Conservation (phyloP, 2,113 vertebrate species). For the Notiomystis cincta region DNA sequence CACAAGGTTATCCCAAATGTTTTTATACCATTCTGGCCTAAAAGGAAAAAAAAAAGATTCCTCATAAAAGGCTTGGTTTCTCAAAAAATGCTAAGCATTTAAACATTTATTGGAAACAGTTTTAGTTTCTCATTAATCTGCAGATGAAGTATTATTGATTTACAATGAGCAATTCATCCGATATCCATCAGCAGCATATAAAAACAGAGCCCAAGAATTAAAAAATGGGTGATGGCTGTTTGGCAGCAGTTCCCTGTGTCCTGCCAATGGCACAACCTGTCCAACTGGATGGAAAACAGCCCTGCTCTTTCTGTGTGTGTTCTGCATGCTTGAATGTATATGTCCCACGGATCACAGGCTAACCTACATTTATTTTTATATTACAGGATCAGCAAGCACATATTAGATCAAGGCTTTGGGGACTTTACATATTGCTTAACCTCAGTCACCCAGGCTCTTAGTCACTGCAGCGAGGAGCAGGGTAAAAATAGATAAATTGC, state of each 20-base stretch:
- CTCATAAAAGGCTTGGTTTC: slow-evolving; percentile 65
- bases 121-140: slow-evolving; percentile 67
- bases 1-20: slow-evolving; percentile 53
- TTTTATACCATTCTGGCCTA: slow-evolving; percentile 40
- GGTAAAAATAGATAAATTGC: slow-evolving; percentile 27
- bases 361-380: slow-evolving; percentile 49
- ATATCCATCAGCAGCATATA: slow-evolving; percentile 58
- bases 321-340: slow-evolving; percentile 19
- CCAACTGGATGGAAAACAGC: slow-evolving; percentile 60
- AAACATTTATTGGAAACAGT: slow-evolving; percentile 71
- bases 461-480: background rate
- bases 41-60: slow-evolving; percentile 37
- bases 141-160: slow-evolving; percentile 68
- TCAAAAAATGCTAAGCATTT: slow-evolving; percentile 69
- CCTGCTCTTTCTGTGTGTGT: slow-evolving; percentile 42
- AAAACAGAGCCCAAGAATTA: slow-evolving; percentile 53
- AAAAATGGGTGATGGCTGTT: slow-evolving; percentile 68
- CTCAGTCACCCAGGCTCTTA: slow-evolving; percentile 21
- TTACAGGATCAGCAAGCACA: slow-evolving; percentile 34
- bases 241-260: slow-evolving; percentile 58
- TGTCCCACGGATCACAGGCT: slow-evolving; percentile 16
- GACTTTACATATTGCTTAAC: slow-evolving; percentile 52
- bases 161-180: slow-evolving; percentile 55
- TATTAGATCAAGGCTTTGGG: slow-evolving; percentile 49
- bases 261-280: slow-evolving; percentile 58